These are phyloP conservation scores for Heliconius eleuchia DNA, from an alignment of 1,140 invertebrate genomes.

Conservation along the genomic window DNA sequence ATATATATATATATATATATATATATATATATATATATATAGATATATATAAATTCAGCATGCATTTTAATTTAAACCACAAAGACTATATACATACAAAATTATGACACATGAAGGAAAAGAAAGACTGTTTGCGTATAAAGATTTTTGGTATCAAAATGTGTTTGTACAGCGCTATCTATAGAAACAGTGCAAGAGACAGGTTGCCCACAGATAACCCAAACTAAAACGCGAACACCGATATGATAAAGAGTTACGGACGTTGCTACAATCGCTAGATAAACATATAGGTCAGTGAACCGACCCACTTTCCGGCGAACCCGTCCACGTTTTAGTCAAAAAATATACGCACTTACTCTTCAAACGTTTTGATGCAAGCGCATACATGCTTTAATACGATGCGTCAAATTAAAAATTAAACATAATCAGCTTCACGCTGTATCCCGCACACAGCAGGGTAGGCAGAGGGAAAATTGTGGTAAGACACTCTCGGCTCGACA, in stretches of 20 bases:
- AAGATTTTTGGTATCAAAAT: constrained; percentile 31
- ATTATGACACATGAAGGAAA: not conserved
- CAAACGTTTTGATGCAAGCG: constrained; percentile 34
- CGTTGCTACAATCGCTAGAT: constrained; percentile 75
- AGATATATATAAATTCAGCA: not conserved
- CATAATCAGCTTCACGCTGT: too few species aligned
- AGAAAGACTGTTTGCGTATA: constrained; percentile 28
- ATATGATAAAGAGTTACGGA: constrained; percentile 65
- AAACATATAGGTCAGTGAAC: constrained; percentile 81
- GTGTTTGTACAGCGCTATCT: constrained; percentile 44
- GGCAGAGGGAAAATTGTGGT: too few species aligned
- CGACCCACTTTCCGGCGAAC: constrained; percentile 70
- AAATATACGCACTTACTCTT: constrained; percentile 52
- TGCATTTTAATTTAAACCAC: not conserved
- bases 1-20: too few species aligned
- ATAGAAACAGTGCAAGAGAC: constrained; percentile 65
- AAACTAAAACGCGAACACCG: constrained; percentile 72
- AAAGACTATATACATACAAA: not conserved
- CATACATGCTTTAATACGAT: constrained; percentile 3
- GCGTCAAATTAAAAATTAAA: too few species aligned
- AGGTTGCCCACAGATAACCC: constrained; percentile 76
- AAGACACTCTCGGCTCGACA: too few species aligned
- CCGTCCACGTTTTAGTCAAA: constrained; percentile 66
- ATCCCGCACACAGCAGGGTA: too few species aligned
- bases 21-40: too few species aligned